Evolutionary conservation across 2,888 invertebrate species (phyloP).

Genomic region (Deilephila porcellus): DNA sequence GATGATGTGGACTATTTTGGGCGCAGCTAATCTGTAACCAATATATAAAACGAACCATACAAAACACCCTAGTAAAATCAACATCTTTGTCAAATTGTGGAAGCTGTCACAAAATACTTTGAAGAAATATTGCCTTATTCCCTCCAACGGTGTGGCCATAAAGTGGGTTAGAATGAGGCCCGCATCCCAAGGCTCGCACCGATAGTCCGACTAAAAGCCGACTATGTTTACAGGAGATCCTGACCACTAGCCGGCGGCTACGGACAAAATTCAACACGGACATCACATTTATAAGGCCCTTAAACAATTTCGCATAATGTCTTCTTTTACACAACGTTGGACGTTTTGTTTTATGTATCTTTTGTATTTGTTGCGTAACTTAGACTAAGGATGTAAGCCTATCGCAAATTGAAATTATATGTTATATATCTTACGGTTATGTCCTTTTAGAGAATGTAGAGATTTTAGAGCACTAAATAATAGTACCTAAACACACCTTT

Average conservation of each 20-base stretch:
- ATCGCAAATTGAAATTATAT: background rate
- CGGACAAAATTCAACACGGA: slow-evolving; percentile 61
- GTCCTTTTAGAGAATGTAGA: too few relatives aligned
- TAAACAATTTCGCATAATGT: slow-evolving; percentile 43
- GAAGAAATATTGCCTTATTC: background rate
- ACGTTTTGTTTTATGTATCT: background rate
- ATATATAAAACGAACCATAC: too few relatives aligned
- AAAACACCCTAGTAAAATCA: too few relatives aligned
- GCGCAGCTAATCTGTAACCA: too few relatives aligned
- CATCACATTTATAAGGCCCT: slow-evolving; percentile 62
- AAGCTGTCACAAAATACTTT: background rate
- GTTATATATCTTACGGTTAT: too few relatives aligned
- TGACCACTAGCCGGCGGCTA: slow-evolving; percentile 65
- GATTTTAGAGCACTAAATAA: too few relatives aligned
- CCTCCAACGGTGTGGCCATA: slow-evolving; percentile 45
- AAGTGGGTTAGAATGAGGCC: slow-evolving; percentile 44
- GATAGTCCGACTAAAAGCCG: slow-evolving; percentile 60
- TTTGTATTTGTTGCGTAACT: background rate
- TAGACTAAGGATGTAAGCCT: background rate
- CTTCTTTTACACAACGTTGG: background rate
- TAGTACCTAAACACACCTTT: too few relatives aligned
- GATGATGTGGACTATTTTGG: too few relatives aligned
- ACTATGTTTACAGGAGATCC: slow-evolving; percentile 69
- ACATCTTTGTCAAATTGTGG: background rate
- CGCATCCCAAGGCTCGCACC: slow-evolving; percentile 45